Base-by-base conservation (phyloP, 2,888 invertebrate species). In the Dolichopus griseipennis region DNA sequence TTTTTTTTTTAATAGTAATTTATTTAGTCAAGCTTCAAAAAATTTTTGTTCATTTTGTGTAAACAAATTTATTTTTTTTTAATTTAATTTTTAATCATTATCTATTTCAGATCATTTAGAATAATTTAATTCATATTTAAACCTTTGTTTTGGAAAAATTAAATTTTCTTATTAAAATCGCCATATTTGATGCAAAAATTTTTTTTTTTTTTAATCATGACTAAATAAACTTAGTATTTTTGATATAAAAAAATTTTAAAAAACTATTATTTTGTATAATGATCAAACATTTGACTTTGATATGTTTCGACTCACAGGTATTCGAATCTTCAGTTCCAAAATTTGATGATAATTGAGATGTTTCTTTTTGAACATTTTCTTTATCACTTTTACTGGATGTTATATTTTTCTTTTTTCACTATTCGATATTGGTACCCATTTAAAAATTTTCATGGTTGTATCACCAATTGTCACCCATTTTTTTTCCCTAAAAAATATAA, bases 381-480 rank as follows among this genome's bases (percentile, higher is more conserved):
- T 93, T 93, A 69, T 87, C 87, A 70, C 88, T 87, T 75, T 88
- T 89, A 71, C 83, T 83, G 72, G 83, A 83, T 74, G 83, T 83
- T 73, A 83, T 81, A 77, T 88, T 87, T 79, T 92, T 92, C 76
- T 91, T 91, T 77, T 90, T 75, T 91, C 92, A 72, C 87, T 88
- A 72, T 87, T 88, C 1, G 91, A 90, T 76, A 93, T 90, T 3
- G 98, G 98, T 64, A 99, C 97, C 98, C 98, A 99, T 86, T 98
- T 98, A 80, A 92, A 97, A 74, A 98, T 95, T 85, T 95, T 95
- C 94, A 98, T 97, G 1, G 96, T 93, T 0, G 98, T 98, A 81
- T 97, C 97, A 67, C 96, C 96, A 75, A 97, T 95, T 0, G 97
- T 96, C 0, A 99, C 97, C 97, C 98, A 97, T 86, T 96, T 97